Base-by-base conservation (phyloP, 2,113 vertebrate species). In the Clupea harengus region DNA sequence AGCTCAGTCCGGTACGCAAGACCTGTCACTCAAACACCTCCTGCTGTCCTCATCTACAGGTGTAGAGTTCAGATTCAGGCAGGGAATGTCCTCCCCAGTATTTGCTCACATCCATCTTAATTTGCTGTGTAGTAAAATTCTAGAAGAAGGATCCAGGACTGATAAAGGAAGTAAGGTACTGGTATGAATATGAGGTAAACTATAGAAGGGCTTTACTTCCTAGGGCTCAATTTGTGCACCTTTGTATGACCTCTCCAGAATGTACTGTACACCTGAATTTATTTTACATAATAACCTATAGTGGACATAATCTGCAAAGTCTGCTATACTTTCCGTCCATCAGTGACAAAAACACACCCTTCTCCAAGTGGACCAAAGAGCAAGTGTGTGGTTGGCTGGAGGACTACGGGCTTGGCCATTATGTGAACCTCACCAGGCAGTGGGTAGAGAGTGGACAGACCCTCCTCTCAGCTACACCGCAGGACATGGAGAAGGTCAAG, bases 381-480 rank as follows among this genome's bases (percentile, higher is more conserved):
- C 97, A 98, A 64, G 97, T 99, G 39, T 99, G 98, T 86, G 93
- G 95, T 4, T 99, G 98, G 98, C 92, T 99, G 0, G 97, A 99
- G 89, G 97, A 99, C 90, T 97, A 96, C 1, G 98, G 98, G 22
- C 94, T 99, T 0, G 96, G 96, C 82, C 98, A 99, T 89, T 99
- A 99, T 0, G 95, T 98, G 88, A 98, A 96, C 91, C 96, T 99
- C 88, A 96, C 96, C 44, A 95, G 98, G 86, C 98, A 99, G 88
- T 99, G 98, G 98, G 95, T 99, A 82, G 96, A 94, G 4, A 96
- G 95, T 28, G 98, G 98, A 78, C 97, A 99, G 89, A 99, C 96
- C 0, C 94, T 99, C 64, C 88, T 99, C 25, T 96, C 97, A 54
- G 98, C 98, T 0, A 97, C 98, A 1, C 96, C 97, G 80, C 98